Conservation (phyloP, 2,888 invertebrate species). For the Phengaris alcon region DNA sequence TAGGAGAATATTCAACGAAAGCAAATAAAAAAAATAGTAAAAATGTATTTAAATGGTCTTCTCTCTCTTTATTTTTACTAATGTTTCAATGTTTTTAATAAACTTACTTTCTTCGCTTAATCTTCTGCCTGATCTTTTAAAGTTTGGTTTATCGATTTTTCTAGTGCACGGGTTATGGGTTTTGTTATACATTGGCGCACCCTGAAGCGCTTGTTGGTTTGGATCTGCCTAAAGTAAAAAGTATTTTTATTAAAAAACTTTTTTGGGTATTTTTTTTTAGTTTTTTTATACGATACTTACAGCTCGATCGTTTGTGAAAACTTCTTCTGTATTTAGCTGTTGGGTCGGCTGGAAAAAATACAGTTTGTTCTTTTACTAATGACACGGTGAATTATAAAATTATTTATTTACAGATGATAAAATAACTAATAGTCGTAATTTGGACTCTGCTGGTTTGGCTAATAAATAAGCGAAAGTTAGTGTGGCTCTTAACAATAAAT, state of each 20-base stretch:
- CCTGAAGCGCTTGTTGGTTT: conserved; percentile 13
- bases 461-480: background rate
- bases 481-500: background rate
- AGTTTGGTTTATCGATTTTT: background rate
- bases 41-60: background rate
- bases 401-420: background rate
- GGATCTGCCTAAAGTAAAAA: background rate
- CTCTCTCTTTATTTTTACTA: background rate
- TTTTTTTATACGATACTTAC: background rate
- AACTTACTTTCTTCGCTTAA: conserved; percentile 8
- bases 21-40: too few species aligned
- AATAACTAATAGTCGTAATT: background rate
- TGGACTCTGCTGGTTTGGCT: background rate
- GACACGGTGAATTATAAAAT: background rate
- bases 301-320: conserved; percentile 1
- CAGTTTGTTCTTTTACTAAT: background rate
- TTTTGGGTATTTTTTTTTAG: background rate
- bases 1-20: too few species aligned
- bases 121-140: background rate
- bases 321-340: background rate
- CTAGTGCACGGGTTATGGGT: conserved; percentile 8
- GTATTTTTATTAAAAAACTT: background rate
- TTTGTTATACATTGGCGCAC: background rate
- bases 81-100: background rate
- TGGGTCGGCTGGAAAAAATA: background rate